Percentiles rank a stretch among this genome's conserved stretches.
These are phyloP conservation scores for Aptenodytes patagonicus DNA, from an alignment of 2,113 vertebrate genomes.

Conservation along the genomic window DNA sequence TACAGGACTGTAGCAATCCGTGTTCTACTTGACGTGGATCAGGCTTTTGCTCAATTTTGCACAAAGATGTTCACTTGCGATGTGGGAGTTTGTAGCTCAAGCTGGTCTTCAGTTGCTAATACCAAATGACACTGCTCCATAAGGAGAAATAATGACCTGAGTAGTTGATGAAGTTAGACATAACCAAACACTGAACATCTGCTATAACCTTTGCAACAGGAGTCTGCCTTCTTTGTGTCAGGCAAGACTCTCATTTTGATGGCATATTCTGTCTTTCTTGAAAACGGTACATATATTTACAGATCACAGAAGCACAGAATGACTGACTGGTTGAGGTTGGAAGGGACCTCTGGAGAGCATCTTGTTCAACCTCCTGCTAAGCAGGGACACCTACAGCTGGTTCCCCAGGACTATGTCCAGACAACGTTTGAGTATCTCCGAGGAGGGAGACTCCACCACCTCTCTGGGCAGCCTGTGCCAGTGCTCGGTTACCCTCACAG, in stretches of 20 bases:
- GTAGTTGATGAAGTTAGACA: neutral
- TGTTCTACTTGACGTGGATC: neutral
- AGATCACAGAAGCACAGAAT: neutral
- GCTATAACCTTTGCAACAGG: neutral
- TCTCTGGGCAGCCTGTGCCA: neutral
- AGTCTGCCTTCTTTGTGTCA: neutral
- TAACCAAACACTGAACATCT: conserved; percentile 9
- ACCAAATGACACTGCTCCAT: neutral
- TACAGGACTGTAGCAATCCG: neutral
- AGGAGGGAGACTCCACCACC: neutral
- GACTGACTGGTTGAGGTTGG: neutral
- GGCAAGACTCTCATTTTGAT: neutral
- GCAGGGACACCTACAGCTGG: neutral
- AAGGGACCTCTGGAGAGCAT: neutral
- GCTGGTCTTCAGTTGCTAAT: neutral
- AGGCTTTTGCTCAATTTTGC: neutral
- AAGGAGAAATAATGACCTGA: conserved; percentile 4
- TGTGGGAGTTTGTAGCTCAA: neutral
- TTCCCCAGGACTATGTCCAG: neutral
- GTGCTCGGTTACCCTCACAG: neutral
- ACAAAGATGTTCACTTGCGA: neutral
- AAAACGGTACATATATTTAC: neutral
- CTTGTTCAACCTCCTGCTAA: neutral
- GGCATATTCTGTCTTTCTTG: neutral
- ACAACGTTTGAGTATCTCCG: neutral